A percentile compares a stretch with the other conserved stretches of the same genome.
Evolutionary conservation across 2,888 invertebrate genomes (phyloP).

Genomic region (Teinopalpus imperialis): DNA sequence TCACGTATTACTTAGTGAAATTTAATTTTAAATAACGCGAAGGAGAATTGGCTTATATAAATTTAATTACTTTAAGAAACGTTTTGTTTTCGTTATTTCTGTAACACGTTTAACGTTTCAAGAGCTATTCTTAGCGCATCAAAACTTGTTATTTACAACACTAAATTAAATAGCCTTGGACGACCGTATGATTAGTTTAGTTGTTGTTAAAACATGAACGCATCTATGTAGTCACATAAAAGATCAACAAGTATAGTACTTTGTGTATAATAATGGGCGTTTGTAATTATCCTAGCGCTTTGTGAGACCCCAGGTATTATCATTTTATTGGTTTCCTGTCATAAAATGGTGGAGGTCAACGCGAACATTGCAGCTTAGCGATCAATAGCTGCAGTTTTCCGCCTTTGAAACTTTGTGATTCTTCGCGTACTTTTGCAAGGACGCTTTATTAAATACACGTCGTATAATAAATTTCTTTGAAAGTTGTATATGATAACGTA

Average conservation of each 20-base stretch:
- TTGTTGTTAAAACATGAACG: slow-evolving; percentile 45
- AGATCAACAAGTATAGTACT: slow-evolving; percentile 21
- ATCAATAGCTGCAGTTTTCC: slow-evolving; percentile 63
- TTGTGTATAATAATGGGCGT: slow-evolving; percentile 31
- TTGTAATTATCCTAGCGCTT: slow-evolving; percentile 58
- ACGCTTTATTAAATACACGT: too few species aligned
- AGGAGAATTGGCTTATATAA: too few species aligned
- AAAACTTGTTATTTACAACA: slow-evolving; percentile 35
- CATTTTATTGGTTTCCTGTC: slow-evolving; percentile 75
- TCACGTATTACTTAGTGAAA: too few species aligned
- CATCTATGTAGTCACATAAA: slow-evolving; percentile 21
- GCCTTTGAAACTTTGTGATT: slow-evolving; percentile 37
- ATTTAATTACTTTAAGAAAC: slow-evolving; percentile 2
- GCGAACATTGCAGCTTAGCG: slow-evolving; percentile 57
- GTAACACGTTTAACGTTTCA: slow-evolving; percentile 21
- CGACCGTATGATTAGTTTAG: slow-evolving; percentile 46
- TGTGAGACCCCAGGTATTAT: slow-evolving; percentile 67
- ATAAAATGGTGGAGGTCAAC: slow-evolving; percentile 66
- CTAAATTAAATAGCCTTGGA: slow-evolving; percentile 46
- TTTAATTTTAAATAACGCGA: too few species aligned
- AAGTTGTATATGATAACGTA: too few species aligned
- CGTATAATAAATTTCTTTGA: too few species aligned
- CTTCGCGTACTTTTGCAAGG: slow-evolving; percentile 1
- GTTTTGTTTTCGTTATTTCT: slow-evolving; percentile 15
- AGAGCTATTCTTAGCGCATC: slow-evolving; percentile 25